Percentiles rank a stretch among this genome's conserved stretches.
Evolutionary conservation across 2,888 invertebrate genomes (phyloP).

Genomic region (Sarcophaga carnaria): DNA sequence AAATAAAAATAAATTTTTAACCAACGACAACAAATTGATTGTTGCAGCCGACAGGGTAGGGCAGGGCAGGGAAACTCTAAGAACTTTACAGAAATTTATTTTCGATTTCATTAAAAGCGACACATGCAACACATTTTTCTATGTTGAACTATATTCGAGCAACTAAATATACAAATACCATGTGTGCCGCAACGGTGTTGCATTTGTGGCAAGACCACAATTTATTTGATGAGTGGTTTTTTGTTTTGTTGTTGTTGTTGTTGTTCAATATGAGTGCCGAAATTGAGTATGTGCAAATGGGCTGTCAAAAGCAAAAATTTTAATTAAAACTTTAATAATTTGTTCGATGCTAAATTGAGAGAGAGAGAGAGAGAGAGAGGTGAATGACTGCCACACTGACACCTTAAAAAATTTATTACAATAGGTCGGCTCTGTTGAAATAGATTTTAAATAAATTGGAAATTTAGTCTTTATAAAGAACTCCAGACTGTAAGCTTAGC

Average conservation of each 20-base stretch:
- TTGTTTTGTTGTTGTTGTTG: background rate
- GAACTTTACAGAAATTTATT: background rate
- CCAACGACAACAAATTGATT: constrained; percentile 47
- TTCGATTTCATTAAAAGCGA: background rate
- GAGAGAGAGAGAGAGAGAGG: background rate
- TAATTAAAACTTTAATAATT: constrained; percentile 38
- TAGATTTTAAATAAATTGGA: too few relatives aligned
- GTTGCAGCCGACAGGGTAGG: background rate
- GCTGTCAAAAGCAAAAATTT: constrained; percentile 41
- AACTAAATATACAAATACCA: too few relatives aligned
- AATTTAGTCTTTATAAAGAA: too few relatives aligned
- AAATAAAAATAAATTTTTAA: constrained; percentile 20
- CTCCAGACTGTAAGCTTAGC: too few relatives aligned
- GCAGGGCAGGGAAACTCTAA: background rate
- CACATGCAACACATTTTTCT: background rate
- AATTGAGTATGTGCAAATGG: constrained; percentile 9
- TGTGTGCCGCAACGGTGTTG: too few relatives aligned
- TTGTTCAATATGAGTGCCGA: background rate
- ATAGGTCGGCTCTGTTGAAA: too few relatives aligned
- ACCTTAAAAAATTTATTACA: too few relatives aligned
- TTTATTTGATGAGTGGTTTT: constrained; percentile 35
- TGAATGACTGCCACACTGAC: background rate
- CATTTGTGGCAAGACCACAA: constrained; percentile 26
- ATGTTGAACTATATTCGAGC: background rate
- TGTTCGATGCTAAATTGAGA: background rate